Conservation (phyloP, 2,888 invertebrate genomes). For the Leptopterna dolabrata region DNA sequence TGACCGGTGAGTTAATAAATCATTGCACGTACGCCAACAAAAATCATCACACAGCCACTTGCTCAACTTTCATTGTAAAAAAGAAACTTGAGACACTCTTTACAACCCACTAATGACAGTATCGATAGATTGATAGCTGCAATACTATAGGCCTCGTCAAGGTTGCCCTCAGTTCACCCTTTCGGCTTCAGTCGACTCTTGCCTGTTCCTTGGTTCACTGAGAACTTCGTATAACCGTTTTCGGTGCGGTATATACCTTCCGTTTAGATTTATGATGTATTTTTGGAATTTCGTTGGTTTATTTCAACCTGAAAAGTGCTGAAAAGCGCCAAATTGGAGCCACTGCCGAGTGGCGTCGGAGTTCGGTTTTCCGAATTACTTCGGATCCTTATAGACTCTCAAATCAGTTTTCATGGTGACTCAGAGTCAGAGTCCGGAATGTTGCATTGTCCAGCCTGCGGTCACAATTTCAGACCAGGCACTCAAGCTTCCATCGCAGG, state of each 20-base stretch:
- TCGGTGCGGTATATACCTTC: no score
- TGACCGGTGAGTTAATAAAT: not conserved
- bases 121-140: not conserved
- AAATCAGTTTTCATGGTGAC: not conserved
- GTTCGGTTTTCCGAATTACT: not conserved
- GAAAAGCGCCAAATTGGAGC: not conserved
- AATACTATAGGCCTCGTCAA: not conserved
- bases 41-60: constrained; percentile 3
- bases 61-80: constrained; percentile 34
- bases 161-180: constrained; percentile 4
- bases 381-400: not conserved
- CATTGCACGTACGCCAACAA: not conserved
- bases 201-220: not conserved
- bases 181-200: not conserved
- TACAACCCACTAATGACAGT: constrained; percentile 32
- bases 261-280: no score
- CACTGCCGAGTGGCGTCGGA: not conserved
- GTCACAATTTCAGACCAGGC: not conserved
- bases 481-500: not conserved
- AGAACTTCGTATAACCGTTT: not conserved
- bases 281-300: not conserved
- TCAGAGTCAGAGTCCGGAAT: not conserved
- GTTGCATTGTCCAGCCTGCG: constrained; percentile 19
- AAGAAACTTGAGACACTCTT: constrained; percentile 38
- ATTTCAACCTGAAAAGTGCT: not conserved